Conservation (phyloP, 2,888 invertebrate species). For the Tyria jacobaeae region DNA sequence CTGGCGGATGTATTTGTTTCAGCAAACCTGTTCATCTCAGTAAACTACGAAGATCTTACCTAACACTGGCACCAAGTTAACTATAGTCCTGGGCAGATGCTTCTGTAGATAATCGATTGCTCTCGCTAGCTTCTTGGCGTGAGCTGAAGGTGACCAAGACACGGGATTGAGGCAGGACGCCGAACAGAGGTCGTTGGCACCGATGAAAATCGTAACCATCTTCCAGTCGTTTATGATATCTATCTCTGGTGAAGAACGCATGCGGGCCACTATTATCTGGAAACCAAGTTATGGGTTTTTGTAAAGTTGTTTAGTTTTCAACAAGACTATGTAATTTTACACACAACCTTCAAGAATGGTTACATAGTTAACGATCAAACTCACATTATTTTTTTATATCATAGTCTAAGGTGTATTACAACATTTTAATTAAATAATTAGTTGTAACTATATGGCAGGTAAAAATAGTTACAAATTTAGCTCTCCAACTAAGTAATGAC, state of each 20-base stretch:
- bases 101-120: constrained; percentile 89
- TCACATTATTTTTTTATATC: too few species aligned
- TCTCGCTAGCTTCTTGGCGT: constrained; percentile 87
- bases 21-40: background rate
- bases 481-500: too few species aligned
- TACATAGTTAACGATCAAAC: too few species aligned
- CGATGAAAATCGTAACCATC: constrained; percentile 91
- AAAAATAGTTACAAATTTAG: too few species aligned
- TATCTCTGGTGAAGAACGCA: constrained; percentile 87
- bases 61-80: constrained; percentile 90
- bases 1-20: background rate
- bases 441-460: too few species aligned
- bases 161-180: constrained; percentile 88
- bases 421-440: too few species aligned
- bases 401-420: too few species aligned
- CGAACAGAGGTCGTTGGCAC: constrained; percentile 92
- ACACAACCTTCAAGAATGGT: too few species aligned
- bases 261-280: constrained; percentile 88
- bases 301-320: background rate
- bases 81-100: constrained; percentile 89
- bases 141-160: constrained; percentile 87
- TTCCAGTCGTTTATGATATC: constrained; percentile 90
- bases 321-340: background rate
- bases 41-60: constrained; percentile 78
- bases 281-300: constrained; percentile 14